Conservation (phyloP, 2,113 vertebrate genomes). For the Brienomyrus brachyistius region DNA sequence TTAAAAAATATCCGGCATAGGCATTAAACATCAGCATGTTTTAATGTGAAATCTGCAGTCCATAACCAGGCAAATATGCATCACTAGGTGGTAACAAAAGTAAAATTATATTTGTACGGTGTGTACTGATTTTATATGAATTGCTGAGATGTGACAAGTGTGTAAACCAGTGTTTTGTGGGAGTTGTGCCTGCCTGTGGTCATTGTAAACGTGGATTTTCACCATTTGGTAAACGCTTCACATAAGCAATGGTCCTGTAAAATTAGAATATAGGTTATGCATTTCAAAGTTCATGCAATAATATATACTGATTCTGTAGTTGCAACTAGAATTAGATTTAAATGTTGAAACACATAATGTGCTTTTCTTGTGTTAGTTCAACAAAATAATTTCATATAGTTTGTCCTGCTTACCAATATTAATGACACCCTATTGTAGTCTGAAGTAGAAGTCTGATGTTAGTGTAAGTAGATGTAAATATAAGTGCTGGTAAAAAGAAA, state of each 20-base stretch:
- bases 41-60: not conserved
- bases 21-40: not conserved
- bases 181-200: not conserved
- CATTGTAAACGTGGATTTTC: not conserved
- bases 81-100: not conserved
- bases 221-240: not conserved
- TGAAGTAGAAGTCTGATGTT: not conserved
- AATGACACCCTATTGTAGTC: not conserved
- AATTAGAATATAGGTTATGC: not conserved
- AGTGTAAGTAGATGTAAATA: not conserved
- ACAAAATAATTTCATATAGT: not conserved
- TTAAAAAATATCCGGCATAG: not conserved
- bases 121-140: not conserved
- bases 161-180: not conserved
- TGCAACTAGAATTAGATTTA: not conserved
- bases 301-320: not conserved
- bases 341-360: not conserved
- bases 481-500: not conserved
- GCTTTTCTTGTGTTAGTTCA: not conserved
- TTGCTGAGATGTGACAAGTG: not conserved
- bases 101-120: not conserved
- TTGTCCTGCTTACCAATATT: not conserved
- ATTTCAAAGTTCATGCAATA: not conserved
- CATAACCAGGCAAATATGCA: not conserved
- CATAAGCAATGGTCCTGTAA: not conserved